Base-by-base conservation (phyloP, 2,113 vertebrate species). In the Nesogale talazaci region DNA sequence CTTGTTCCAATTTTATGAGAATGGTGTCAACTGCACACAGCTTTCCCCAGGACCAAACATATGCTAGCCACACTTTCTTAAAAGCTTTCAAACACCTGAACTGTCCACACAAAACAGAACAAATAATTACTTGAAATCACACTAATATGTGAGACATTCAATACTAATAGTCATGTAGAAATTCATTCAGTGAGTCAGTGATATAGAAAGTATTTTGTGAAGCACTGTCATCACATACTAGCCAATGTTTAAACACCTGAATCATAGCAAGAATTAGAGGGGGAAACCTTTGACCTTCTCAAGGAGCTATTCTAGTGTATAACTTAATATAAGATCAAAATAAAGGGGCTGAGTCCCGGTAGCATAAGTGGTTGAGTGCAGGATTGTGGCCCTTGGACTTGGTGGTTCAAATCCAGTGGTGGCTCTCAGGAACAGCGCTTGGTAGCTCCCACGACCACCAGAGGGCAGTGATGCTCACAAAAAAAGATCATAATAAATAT, bases 1-100 rank as follows among this genome's bases (percentile, higher is more conserved):
- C 89, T 89, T 61, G 81, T 89, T 92, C 80, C 81, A 91, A 22
- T 81, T 69, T 79, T 74, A 90, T 83, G 74, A 17, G 19, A 86
- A 94, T 59, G 23, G 38, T 91, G 42, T 84, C 57, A 92, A 52
- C 46, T 82, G 52, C 29, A 91, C 84, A 46, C 1, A 72, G 0
- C 5, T 93, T 93, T 90, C 57, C 40, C 90, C 52, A 46, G 38
- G 72, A 81, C 42, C 22, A 29, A 14, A 19, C 17, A 6, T 27
- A 94, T 46, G 3, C 19, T 40, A 1, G 78, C 70, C 17, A 79
- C 22, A 29, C 20, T 83, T 69, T 85, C 80, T 92, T 46, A 81
- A 92, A 92, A 67, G 6, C 34, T 31, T 57, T 22, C 70, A 74
- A 93, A 31, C 74, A 23, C 27, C 79, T 87, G 11, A 25, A 81